Evolutionary conservation across 1,140 invertebrate genomes (phyloP).

Genomic region (Batillaria attramentaria): DNA sequence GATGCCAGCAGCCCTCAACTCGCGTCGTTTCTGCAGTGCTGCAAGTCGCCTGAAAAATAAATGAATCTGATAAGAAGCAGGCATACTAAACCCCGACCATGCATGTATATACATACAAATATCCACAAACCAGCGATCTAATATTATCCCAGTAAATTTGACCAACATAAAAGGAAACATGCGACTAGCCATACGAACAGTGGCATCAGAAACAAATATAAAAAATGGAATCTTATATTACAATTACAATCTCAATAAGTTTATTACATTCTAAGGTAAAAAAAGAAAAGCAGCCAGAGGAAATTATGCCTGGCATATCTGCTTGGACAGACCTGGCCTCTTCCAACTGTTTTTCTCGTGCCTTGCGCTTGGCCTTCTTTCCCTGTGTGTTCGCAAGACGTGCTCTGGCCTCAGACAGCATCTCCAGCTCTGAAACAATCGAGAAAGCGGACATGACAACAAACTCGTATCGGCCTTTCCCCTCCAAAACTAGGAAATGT

Average conservation of each 20-base stretch:
- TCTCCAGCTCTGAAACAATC: constrained; percentile 89
- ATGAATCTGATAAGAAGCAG: too few species aligned
- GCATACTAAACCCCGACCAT: too few species aligned
- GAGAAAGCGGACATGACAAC: too few species aligned
- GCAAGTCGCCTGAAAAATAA: constrained; percentile 86
- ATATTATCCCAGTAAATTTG: too few species aligned
- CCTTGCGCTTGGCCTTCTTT: constrained; percentile 99
- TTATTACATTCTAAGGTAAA: background rate
- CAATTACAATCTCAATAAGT: background rate
- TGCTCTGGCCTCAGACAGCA: constrained; percentile 98
- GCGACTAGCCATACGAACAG: too few species aligned
- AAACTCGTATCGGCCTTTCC: too few species aligned
- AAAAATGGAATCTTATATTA: background rate
- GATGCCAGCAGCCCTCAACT: constrained; percentile 98
- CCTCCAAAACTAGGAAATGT: too few species aligned
- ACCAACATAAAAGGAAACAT: too few species aligned
- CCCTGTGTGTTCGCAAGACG: constrained; percentile 99
- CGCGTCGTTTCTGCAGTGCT: constrained; percentile 95
- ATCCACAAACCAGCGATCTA: too few species aligned
- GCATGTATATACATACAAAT: too few species aligned
- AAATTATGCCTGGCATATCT: too few species aligned
- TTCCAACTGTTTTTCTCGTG: constrained; percentile 98
- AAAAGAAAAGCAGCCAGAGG: background rate
- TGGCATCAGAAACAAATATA: constrained; percentile 1
- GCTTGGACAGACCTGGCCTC: constrained; percentile 88